These are phyloP conservation scores for Meriones psammophilus DNA, from an alignment of 2,797 vertebrate species.

Conservation along the genomic window DNA sequence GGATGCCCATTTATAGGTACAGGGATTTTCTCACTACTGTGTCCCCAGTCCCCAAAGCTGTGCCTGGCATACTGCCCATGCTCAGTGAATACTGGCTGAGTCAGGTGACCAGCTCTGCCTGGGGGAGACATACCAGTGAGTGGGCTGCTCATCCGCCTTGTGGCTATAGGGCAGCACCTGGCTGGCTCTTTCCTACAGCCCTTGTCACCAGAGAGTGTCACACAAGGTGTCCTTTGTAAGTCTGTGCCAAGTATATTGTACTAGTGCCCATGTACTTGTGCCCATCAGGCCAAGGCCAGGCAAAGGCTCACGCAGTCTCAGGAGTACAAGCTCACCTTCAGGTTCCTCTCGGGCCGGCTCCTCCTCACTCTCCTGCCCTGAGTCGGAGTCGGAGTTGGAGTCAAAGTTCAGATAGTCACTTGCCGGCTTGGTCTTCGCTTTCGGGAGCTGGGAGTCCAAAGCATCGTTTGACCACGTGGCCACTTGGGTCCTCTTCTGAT, in stretches of 20 bases:
- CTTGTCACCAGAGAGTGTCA: neutral
- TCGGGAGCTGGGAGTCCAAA: slow-evolving; percentile 78
- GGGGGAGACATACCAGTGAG: fast-evolving
- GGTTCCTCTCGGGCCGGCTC: neutral
- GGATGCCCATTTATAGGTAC: fast-evolving
- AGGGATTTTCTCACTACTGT: neutral
- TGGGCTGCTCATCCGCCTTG: too few species aligned
- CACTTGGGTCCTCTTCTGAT: slow-evolving; percentile 93
- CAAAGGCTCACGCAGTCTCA: neutral
- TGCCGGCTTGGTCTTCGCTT: slow-evolving; percentile 83
- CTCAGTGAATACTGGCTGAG: neutral
- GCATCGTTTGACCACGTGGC: slow-evolving; percentile 96
- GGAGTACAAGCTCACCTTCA: slow-evolving; percentile 12
- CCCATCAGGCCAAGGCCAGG: neutral
- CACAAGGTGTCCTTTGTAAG: neutral
- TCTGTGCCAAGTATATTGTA: neutral
- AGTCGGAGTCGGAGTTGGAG: slow-evolving; percentile 96
- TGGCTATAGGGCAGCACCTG: neutral
- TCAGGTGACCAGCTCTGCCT: too few species aligned
- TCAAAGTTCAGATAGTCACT: slow-evolving; percentile 98
- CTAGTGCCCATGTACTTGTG: too few species aligned
- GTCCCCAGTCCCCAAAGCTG: neutral
- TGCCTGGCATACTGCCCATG: fast-evolving
- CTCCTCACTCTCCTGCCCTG: slow-evolving; percentile 88
- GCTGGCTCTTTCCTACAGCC: too few species aligned